Evolutionary conservation across 2,797 vertebrate species (phyloP).

Genomic region (Selene dorsalis): DNA sequence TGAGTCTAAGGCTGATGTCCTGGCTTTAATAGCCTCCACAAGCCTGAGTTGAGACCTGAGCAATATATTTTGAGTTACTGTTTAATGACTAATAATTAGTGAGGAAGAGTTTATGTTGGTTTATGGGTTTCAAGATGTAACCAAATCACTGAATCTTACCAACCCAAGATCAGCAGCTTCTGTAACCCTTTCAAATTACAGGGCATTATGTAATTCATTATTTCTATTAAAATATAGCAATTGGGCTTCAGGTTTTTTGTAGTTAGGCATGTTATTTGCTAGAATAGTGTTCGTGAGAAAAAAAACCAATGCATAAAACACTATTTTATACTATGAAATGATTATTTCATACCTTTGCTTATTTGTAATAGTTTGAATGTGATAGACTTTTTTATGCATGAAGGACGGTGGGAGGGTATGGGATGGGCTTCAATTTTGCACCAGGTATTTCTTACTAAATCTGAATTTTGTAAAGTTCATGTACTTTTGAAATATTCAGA

Average conservation of each 20-base stretch:
- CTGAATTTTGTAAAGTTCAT: constrained; percentile 20
- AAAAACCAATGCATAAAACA: constrained; percentile 5
- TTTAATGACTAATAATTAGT: constrained; percentile 18
- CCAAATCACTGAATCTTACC: constrained; percentile 3
- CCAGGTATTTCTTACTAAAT: constrained; percentile 37
- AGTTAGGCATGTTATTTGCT: constrained; percentile 63
- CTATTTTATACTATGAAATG: constrained; percentile 41
- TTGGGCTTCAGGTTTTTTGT: constrained; percentile 40
- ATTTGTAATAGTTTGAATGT: constrained; percentile 53
- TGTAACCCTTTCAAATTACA: constrained; percentile 13
- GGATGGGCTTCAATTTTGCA: constrained; percentile 22
- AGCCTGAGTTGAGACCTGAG: constrained; percentile 18
- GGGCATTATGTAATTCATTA: constrained; percentile 14
- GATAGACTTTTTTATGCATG: constrained; percentile 57
- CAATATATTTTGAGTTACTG: constrained; percentile 15
- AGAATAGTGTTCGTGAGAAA: constrained; percentile 45
- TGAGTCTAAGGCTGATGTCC: background rate
- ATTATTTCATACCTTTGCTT: constrained; percentile 33
- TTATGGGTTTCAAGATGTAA: constrained; percentile 19
- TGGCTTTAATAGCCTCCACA: constrained; percentile 12
- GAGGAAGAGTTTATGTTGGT: background rate
- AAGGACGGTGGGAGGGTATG: constrained; percentile 9
- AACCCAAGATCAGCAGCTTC: constrained; percentile 4
- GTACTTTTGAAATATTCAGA: constrained; percentile 20
- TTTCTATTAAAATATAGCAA: constrained; percentile 3